Conservation (phyloP, 2,888 invertebrate genomes). For the Agriotes lineatus region DNA sequence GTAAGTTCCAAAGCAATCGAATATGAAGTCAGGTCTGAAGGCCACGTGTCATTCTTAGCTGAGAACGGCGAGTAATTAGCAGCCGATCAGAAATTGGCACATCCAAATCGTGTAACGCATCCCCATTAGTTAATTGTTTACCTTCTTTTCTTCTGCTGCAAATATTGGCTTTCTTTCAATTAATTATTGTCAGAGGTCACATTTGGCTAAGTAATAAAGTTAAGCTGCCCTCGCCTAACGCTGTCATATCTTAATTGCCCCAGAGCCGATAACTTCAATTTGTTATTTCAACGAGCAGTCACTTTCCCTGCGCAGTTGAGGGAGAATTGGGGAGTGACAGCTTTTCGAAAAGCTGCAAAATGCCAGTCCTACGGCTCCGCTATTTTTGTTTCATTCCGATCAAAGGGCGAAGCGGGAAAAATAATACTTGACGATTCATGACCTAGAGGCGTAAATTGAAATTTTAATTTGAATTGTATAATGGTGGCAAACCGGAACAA, state of each 20-base stretch:
- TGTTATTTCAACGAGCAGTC: neutral
- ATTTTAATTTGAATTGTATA: no score
- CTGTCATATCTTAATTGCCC: conserved; percentile 1
- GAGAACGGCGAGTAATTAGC: neutral
- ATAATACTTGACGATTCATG: conserved; percentile 8
- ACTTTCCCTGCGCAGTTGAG: no score
- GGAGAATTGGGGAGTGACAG: no score
- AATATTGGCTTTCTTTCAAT: conserved; percentile 18
- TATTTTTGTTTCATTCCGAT: neutral
- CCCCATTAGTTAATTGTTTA: conserved; percentile 21
- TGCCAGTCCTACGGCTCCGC: neutral
- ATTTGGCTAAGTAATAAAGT: conserved; percentile 14
- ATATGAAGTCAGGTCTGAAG: no score
- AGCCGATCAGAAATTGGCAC: neutral
- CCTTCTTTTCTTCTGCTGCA: conserved; percentile 1
- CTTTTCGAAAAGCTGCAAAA: no score
- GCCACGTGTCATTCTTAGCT: no score
- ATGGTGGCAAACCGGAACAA: no score
- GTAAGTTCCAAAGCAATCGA: no score
- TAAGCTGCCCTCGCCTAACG: neutral
- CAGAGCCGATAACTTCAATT: neutral
- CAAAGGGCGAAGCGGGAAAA: neutral
- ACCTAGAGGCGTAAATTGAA: conserved; percentile 7
- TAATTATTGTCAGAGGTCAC: conserved; percentile 12
- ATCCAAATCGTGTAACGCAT: neutral